Evolutionary conservation across 2,888 invertebrate species (phyloP).

Genomic region (Autographa pulchrina): DNA sequence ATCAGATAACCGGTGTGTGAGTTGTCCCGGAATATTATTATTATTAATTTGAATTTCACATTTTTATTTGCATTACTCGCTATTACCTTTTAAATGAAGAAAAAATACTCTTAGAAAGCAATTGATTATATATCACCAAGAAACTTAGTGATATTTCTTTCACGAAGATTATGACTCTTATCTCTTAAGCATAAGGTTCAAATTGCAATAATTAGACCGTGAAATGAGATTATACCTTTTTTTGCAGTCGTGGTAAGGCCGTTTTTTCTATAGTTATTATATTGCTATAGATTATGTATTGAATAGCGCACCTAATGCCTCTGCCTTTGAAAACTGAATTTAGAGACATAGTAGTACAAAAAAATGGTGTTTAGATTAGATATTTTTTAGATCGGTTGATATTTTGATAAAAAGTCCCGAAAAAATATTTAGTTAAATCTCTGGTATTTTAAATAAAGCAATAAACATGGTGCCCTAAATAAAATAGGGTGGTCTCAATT

Average conservation of each 20-base stretch:
- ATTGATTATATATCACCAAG: too few relatives aligned
- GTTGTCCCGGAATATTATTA: too few relatives aligned
- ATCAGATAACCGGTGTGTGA: too few relatives aligned
- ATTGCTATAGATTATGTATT: background rate
- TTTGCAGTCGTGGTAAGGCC: background rate
- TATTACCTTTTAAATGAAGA: too few relatives aligned
- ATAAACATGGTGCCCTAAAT: too few relatives aligned
- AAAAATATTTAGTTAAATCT: background rate
- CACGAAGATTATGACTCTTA: background rate
- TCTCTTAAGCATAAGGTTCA: background rate
- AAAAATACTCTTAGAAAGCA: too few relatives aligned
- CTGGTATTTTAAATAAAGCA: too few relatives aligned
- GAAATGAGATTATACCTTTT: background rate
- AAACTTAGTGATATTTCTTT: too few relatives aligned
- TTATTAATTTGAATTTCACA: too few relatives aligned
- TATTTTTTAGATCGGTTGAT: background rate
- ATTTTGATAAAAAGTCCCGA: background rate
- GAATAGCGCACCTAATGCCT: constrained; percentile 11
- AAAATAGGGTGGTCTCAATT: too few relatives aligned
- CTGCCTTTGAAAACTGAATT: background rate
- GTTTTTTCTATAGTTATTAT: background rate
- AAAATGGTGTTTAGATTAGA: background rate
- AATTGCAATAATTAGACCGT: background rate
- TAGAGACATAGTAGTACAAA: background rate
- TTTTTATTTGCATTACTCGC: background rate